Base-by-base conservation (phyloP, 2,113 vertebrate genomes). In the Sander vitreus region DNA sequence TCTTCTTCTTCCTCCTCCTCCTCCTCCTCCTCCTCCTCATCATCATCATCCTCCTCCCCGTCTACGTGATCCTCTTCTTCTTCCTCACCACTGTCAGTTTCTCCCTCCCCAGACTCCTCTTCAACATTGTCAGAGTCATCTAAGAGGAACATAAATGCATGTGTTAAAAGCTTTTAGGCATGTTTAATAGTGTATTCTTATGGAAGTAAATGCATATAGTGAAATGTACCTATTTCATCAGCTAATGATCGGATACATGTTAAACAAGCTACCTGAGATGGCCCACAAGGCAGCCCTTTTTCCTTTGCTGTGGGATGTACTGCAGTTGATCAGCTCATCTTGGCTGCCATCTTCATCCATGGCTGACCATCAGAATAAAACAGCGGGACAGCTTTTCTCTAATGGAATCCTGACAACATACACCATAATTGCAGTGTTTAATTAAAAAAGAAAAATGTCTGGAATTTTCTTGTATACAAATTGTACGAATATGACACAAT, bases 281-380 rank as follows among this genome's bases (percentile, higher is more conserved):
- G 94, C 84, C 1, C 76, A 81, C 0, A 92, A 9, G 9, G 89
- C 66, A n/a, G 92, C 93, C 54, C 85, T 92, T 27, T 83, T 96
- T 58, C 89, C 93, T 92, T 95, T 96, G 47, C 93, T 91, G 1
- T 93, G 86, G 0, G 94, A 94, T 0, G 94, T 73, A 15, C 93
- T 96, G 66, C 59, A 94, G 89, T 96, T 96, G 83, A 97, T 95
- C 73, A 96, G 94, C 73, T 99, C 96, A 10, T 99, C 97, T 88
- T 97, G 96, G 89, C 95, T 99, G 92, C 99, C 97, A 19, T 96
- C 95, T 13, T 97, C 97, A 80, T 97, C 98, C 98, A 99, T 99
- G 90, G 85, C 85, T 91, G 90, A 93, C 88, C 97, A 98, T 97
- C 0, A 90, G 94, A 92, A 81, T 43, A 43, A 87, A 78, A 39